A percentile compares a stretch with the other conserved stretches of the same genome.
phyloP scores from a whole-genome alignment of 2,888 invertebrate species.

The Eupeodes latifasciatus region DNA sequence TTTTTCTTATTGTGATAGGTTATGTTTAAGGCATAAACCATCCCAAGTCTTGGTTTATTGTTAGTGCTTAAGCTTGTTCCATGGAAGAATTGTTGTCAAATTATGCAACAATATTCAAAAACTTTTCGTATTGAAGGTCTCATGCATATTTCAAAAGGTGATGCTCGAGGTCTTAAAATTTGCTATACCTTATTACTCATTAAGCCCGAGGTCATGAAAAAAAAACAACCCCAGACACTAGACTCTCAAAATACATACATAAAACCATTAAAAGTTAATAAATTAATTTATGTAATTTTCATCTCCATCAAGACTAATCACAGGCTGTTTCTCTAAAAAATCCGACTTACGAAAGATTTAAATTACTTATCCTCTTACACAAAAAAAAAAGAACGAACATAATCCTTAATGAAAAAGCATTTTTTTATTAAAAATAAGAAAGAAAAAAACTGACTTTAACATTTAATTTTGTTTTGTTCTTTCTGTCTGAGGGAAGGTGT shows the following conservation, averaged over 20 bases:
- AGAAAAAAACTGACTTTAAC: constrained; percentile 1
- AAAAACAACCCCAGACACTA: neutral
- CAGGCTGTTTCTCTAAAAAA: neutral
- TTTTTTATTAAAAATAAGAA: neutral
- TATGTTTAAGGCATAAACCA: too few species aligned
- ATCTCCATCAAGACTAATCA: neutral
- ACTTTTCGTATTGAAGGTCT: too few species aligned
- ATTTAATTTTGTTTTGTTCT: neutral
- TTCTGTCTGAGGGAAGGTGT: neutral
- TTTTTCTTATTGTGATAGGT: too few species aligned
- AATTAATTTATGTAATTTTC: constrained; percentile 7
- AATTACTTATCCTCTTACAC: constrained; percentile 8
- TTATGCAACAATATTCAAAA: too few species aligned
- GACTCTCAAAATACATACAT: neutral
- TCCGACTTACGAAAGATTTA: constrained; percentile 18
- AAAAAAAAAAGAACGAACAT: neutral
- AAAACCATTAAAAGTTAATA: constrained; percentile 1
- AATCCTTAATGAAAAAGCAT: constrained; percentile 29
- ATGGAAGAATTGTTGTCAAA: too few species aligned
- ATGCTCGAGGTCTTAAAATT: too few species aligned
- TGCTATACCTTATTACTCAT: too few species aligned
- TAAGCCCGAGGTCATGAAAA: neutral
- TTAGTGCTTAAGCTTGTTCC: too few species aligned
- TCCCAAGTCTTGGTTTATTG: too few species aligned
- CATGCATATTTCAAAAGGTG: too few species aligned